Conservation (phyloP, 2,113 vertebrate genomes). For the Hoplias malabaricus region DNA sequence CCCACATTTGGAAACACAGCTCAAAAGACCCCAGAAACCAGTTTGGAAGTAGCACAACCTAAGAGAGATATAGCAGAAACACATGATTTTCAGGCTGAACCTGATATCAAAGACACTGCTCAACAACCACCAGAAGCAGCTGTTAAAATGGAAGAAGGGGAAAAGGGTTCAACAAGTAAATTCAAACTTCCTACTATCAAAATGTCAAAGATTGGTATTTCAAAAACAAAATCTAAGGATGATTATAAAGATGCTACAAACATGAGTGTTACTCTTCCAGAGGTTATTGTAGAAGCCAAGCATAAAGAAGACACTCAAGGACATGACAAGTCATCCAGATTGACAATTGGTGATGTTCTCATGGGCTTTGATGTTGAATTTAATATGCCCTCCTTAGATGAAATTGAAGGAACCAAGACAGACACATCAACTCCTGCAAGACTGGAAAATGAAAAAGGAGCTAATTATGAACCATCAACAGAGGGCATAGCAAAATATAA, state of each 20-base stretch:
- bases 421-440: slow-evolving; percentile 22
- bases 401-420: slow-evolving; percentile 52
- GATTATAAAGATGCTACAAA: slow-evolving; percentile 48
- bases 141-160: neutral
- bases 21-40: no score
- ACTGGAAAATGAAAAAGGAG: slow-evolving; percentile 9
- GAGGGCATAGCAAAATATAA: slow-evolving; percentile 28
- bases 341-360: slow-evolving; percentile 61
- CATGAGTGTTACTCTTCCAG: slow-evolving; percentile 30
- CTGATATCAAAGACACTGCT: slow-evolving; percentile 16
- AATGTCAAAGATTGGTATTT: slow-evolving; percentile 64
- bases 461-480: slow-evolving; percentile 22
- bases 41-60: no score
- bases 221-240: slow-evolving; percentile 59
- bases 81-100: slow-evolving; percentile 2
- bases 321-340: slow-evolving; percentile 60
- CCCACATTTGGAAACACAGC: slow-evolving; percentile 42
- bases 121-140: slow-evolving; percentile 21
- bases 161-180: slow-evolving; percentile 62
- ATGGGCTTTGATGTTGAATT: slow-evolving; percentile 70
- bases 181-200: slow-evolving; percentile 68
- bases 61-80: no score
- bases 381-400: slow-evolving; percentile 61
- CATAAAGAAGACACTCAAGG: slow-evolving; percentile 49
- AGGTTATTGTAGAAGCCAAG: slow-evolving; percentile 28